A percentile compares a stretch with the other conserved stretches of the same genome.
Evolutionary conservation across 2,888 invertebrate species (phyloP).

Genomic region (Noctua janthina): DNA sequence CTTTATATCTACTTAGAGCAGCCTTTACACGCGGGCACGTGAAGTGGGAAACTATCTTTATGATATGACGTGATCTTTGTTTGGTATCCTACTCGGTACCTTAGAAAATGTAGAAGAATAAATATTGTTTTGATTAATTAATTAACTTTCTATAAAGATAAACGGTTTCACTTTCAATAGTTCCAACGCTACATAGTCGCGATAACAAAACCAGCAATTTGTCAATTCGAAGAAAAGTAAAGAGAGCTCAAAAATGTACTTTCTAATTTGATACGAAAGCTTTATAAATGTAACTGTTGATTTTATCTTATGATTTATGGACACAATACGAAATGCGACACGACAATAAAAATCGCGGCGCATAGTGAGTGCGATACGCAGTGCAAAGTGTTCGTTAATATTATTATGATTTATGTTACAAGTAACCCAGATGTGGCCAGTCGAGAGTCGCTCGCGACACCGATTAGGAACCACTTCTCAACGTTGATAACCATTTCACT

Average conservation of each 20-base stretch:
- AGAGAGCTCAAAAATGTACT: slow-evolving; percentile 50
- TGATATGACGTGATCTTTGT: neutral
- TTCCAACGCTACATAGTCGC: slow-evolving; percentile 10
- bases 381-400: slow-evolving; percentile 76
- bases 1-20: slow-evolving; percentile 44
- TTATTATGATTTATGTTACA: slow-evolving; percentile 84
- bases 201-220: slow-evolving; percentile 38
- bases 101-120: neutral
- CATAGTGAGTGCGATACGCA: slow-evolving; percentile 53
- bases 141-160: slow-evolving; percentile 38
- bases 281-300: slow-evolving; percentile 46
- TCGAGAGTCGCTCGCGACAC: slow-evolving; percentile 76
- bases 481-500: slow-evolving; percentile 71
- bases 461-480: slow-evolving; percentile 76
- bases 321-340: slow-evolving; percentile 58
- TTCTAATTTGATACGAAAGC: slow-evolving; percentile 61
- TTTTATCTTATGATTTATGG: slow-evolving; percentile 59
- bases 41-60: slow-evolving; percentile 5
- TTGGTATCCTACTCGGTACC: neutral
- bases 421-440: slow-evolving; percentile 79
- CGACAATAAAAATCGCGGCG: slow-evolving; percentile 62
- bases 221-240: slow-evolving; percentile 50
- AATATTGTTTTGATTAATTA: slow-evolving; percentile 5
- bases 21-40: slow-evolving; percentile 10
- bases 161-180: slow-evolving; percentile 45